These are phyloP conservation scores for Carduelis carduelis DNA, from an alignment of 2,797 vertebrate genomes.

Conservation along the genomic window DNA sequence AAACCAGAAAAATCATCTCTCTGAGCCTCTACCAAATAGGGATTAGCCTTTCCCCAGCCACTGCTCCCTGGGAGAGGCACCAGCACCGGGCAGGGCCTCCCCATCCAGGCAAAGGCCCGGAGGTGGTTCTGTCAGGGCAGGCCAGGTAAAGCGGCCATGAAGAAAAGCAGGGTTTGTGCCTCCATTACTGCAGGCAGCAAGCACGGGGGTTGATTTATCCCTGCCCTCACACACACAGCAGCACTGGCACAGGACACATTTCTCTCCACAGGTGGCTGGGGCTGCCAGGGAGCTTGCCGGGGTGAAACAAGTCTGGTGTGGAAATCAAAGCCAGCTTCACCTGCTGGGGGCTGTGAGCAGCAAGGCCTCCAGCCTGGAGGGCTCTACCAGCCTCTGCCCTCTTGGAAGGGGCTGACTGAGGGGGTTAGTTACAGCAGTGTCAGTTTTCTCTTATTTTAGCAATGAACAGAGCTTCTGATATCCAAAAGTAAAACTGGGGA, in stretches of 20 bases:
- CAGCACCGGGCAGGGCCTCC: rapidly evolving
- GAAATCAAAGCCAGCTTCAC: background rate
- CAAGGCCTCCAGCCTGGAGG: background rate
- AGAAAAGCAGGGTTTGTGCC: background rate
- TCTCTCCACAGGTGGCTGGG: background rate
- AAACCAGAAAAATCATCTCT: background rate
- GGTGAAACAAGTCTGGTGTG: background rate
- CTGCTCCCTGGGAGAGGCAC: background rate
- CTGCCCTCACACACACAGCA: rapidly evolving
- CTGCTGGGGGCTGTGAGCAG: background rate
- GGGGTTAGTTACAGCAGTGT: rapidly evolving
- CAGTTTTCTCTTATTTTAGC: background rate
- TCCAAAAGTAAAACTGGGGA: background rate
- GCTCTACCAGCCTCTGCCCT: background rate
- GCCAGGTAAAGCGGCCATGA: background rate
- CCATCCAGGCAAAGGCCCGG: background rate
- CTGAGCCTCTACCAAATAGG: rapidly evolving
- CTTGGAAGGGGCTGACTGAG: background rate
- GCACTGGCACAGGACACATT: background rate
- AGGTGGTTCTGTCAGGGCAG: background rate
- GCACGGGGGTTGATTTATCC: background rate
- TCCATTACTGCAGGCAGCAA: background rate
- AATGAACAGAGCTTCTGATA: background rate
- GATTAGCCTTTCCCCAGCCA: background rate
- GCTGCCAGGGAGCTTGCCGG: background rate